phyloP scores from a whole-genome alignment of 2,797 vertebrate species.

The Echeneis naucrates region DNA sequence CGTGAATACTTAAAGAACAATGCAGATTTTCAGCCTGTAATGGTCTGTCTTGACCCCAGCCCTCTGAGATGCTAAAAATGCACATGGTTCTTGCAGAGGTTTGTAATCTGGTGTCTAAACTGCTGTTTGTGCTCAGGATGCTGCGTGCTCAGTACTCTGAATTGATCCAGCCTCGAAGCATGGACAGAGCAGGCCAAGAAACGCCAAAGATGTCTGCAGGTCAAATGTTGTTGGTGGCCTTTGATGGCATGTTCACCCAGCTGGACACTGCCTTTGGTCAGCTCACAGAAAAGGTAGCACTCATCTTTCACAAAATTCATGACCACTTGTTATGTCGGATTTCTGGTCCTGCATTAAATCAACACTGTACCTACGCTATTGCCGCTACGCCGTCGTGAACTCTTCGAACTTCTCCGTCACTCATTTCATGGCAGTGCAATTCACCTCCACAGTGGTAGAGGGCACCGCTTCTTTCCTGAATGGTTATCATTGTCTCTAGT shows the following conservation, averaged over 20 bases:
- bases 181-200: slow-evolving; percentile 89
- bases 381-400: too few relatives aligned
- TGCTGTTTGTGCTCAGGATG: slow-evolving; percentile 79
- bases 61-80: too few relatives aligned
- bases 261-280: slow-evolving; percentile 96
- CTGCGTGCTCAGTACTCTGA: slow-evolving; percentile 97
- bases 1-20: background rate
- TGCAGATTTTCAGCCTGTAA: background rate
- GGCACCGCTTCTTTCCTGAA: too few relatives aligned
- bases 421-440: too few relatives aligned
- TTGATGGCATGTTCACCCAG: slow-evolving; percentile 99
- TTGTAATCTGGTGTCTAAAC: background rate
- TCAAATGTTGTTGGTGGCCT: slow-evolving; percentile 98
- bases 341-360: too few relatives aligned
- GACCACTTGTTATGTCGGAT: too few relatives aligned
- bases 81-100: background rate
- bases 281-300: slow-evolving; percentile 93
- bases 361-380: too few relatives aligned
- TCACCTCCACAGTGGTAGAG: too few relatives aligned
- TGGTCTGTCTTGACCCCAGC: too few relatives aligned
- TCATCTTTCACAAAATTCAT: too few relatives aligned
- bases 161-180: slow-evolving; percentile 94
- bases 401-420: too few relatives aligned
- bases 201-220: slow-evolving; percentile 98
- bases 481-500: too few relatives aligned